These are phyloP conservation scores for Pinctada fucata DNA, from an alignment of 2,888 invertebrate species.

Conservation along the genomic window DNA sequence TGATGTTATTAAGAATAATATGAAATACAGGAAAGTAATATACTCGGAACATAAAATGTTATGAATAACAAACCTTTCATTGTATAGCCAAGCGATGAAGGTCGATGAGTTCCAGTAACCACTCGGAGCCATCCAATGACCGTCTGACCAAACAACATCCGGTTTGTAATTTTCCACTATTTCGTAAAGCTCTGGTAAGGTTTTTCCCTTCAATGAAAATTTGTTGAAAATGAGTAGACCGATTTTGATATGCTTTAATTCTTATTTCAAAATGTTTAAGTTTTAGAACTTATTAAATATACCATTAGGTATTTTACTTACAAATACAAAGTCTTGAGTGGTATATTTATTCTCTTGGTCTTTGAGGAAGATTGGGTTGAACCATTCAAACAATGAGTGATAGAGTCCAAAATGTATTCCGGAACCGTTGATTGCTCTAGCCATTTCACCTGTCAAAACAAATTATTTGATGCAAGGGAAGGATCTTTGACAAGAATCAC, in stretches of 20 bases:
- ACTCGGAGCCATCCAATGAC: conserved; percentile 5
- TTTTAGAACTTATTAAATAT: too few species aligned
- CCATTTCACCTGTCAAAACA: conserved; percentile 63
- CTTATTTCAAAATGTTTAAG: too few species aligned
- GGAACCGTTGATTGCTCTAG: conserved; percentile 53
- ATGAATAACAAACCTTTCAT: conserved; percentile 2
- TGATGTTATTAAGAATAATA: too few species aligned
- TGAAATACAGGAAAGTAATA: too few species aligned
- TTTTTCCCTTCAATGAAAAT: neutral
- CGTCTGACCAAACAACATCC: conserved; percentile 9
- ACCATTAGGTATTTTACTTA: conserved; percentile 34
- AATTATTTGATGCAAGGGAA: neutral
- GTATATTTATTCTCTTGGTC: conserved; percentile 80
- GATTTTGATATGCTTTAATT: too few species aligned
- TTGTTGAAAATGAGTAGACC: too few species aligned
- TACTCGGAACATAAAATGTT: too few species aligned
- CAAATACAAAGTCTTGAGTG: conserved; percentile 82
- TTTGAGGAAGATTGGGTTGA: conserved; percentile 75
- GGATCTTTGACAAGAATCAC: neutral
- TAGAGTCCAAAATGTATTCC: conserved; percentile 79
- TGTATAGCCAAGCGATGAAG: conserved; percentile 21
- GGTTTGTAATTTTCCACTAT: conserved; percentile 5
- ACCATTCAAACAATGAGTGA: conserved; percentile 78
- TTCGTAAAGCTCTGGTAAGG: conserved; percentile 6
- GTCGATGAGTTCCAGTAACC: conserved; percentile 11